Evolutionary conservation across 2,888 invertebrate species (phyloP), one percentile per base, ranked within the genome.

Genomic region (Aphidius colemani): DNA sequence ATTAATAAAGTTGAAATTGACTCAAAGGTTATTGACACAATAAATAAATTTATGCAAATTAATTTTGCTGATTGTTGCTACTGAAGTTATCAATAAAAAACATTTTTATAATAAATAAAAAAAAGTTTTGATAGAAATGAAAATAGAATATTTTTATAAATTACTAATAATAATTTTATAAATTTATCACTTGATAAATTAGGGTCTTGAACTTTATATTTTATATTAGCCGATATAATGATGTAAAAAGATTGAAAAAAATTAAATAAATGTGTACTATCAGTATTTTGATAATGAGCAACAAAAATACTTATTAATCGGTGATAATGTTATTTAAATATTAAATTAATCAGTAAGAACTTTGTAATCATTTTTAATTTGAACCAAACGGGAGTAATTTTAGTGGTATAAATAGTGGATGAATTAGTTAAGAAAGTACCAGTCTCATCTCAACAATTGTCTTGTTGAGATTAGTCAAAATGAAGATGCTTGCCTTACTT

Each of bases 401-500:
- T 43, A 53, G n/a, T 57, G 44, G 57, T 57, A 57, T 57, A 57
- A 57, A 57, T 57, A 11, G 10, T 30, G 7, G 48, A 11, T 11
- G 7, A 48, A 13, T 48, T 7, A 6, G 0, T 3, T 0, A 7
- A 13, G 13, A 48, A 48, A 11, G 11, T 13, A 48, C 13, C 6
- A 48, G 48, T 48, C 13, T 48, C 8, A n/a, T 40, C 40, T 10
- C 11, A 43, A 8, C 40, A 53, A n/a, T 40, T n/a, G 11, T 3
- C 11, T 53, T 11, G 40, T 53, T 8, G 4, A 6, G 10, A n/a
- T 30, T 30, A 18, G 40, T n/a, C 46, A 57, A 6, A 30, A 69
- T 67, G 69, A 66, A 59, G 67, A 30, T 65, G 3, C n/a, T 67
- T 11, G 66, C 66, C 44, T 59, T 69, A 10, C 45, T 70, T 10